phyloP scores from a whole-genome alignment of 2,888 invertebrate genomes.

The Drosophila helvetica region DNA sequence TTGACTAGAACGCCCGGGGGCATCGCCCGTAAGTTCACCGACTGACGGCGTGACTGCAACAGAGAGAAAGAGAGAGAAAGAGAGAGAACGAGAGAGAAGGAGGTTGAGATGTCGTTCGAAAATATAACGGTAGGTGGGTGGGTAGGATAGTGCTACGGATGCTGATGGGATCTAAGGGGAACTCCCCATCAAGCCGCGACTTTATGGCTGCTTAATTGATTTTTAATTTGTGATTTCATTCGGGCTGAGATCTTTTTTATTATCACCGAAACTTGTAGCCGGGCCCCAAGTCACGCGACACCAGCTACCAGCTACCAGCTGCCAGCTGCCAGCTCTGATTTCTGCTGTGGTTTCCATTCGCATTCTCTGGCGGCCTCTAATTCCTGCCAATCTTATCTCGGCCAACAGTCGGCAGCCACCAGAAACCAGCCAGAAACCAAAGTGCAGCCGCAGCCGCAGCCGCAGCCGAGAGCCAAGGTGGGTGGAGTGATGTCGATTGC shows the following conservation, averaged over 20 bases:
- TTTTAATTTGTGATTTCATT: not conserved
- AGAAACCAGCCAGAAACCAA: constrained; percentile 13
- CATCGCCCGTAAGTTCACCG: constrained; percentile 83
- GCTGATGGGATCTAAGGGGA: too few relatives aligned
- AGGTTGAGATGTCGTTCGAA: not conserved
- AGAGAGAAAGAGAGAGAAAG: not conserved
- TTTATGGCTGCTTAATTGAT: not conserved
- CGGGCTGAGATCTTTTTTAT: constrained; percentile 10
- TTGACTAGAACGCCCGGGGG: constrained; percentile 83
- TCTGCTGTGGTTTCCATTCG: constrained; percentile 32
- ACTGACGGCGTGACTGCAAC: constrained; percentile 82
- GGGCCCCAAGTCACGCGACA: constrained; percentile 41
- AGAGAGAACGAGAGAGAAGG: not conserved
- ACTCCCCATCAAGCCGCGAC: too few relatives aligned
- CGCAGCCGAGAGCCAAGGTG: not conserved
- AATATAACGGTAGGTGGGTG: too few relatives aligned
- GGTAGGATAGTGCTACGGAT: not conserved
- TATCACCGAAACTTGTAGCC: constrained; percentile 6
- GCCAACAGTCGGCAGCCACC: not conserved
- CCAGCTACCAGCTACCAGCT: too few relatives aligned
- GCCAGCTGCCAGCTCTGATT: constrained; percentile 43
- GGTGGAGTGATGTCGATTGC: not conserved
- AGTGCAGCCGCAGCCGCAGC: constrained; percentile 34
- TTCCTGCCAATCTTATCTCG: constrained; percentile 55
- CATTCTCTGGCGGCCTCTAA: constrained; percentile 20